Base-by-base conservation (phyloP, 2,113 vertebrate genomes). In the Forbesichthys papilliferus region DNA sequence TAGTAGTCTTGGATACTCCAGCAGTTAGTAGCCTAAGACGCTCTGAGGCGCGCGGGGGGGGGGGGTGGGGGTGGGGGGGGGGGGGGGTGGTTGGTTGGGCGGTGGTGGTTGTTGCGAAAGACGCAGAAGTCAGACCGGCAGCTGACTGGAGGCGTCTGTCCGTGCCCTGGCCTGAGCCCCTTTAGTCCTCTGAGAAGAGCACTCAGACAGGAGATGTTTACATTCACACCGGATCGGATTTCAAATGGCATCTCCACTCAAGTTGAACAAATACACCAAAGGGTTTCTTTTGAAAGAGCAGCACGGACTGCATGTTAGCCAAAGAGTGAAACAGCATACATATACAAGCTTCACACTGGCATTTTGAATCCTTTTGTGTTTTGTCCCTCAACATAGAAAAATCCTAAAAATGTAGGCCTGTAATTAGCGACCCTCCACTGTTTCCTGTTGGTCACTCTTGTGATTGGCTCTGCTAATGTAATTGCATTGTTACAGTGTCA, bases 161-260 rank as follows among this genome's bases (percentile, higher is more conserved):
- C 51, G 57, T 69, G 82, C 75, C 61, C 64, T 47, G 5, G 69
- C 49, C 79, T 69, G 66, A 77, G 54, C 74, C 69, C 74, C 68
- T 69, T 64, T 46, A 34, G 80, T 76, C 74, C 72, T 87, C 75
- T 48, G 68, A 80, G 79, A 79, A 80, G 75, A 64, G 46, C 0
- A 71, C 82, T 82, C 83, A 82, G 71, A 85, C 27, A 73, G 64
- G 71, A 81, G 64, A 81, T 82, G 84, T 91, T 86, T 88, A 80
- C 82, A 78, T 87, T 88, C 78, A 66, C 83, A 78, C 77, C 7
- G 7, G 83, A 84, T 91, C 85, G 11, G 69, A 60, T 90, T 86
- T 82, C 85, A 84, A 84, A 85, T 70, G 81, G 79, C 81, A 86
- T 72, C 76, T 76, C 60, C 5, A 48, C 79, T 59, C 42, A 67